Base-by-base conservation (phyloP, 92 coral and sea anemone genomes). In the Epizoanthus illoricatus region DNA sequence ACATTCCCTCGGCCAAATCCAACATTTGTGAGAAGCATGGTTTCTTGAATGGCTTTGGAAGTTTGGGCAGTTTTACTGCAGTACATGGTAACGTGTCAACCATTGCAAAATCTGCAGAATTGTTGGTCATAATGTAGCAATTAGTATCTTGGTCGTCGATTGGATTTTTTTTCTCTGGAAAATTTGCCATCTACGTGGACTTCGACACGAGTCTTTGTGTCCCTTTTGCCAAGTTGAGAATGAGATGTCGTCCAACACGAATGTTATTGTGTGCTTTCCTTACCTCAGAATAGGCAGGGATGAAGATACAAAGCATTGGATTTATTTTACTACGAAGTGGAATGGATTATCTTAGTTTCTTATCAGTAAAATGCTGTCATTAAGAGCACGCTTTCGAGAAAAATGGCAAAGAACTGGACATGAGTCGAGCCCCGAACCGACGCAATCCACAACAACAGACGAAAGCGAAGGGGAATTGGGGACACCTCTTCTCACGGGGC, bases 381-480 rank as follows among this genome's bases (percentile, higher is more conserved):
- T 88, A 39, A 88, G 76, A 84, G 56, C 85, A 52, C 91, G 91
- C 7, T 81, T 88, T 47, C 69, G 85, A 73, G 88, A 80, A 52
- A 88, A 86, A 84, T 65, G 88, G 88, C 87, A 84, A 42, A 84
- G 71, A 74, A 68, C 71, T 21, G 79, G 73, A 24, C 65, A 45
- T 17, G 87, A 56, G 19, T 28, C 68, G 19, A 86, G 76, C 76
- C 78, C 82, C 74, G 91, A 84, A 56, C 81, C 88, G 0, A 78
- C 82, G 23, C 82, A 78, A 23, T 41, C 82, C 3, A 62, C 60
- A 45, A 42, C 70, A 62, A 4, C 61, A 21, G 82, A 39, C 7
- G 7, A 41, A 58, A 71, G 61, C 19, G 82, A 78, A 1, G 80
- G 59, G 0, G 82, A 78, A 5, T 41, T 39, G 2, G 82, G 65